Conservation (phyloP, 2,888 invertebrate species). For the Ochropacha duplaris region DNA sequence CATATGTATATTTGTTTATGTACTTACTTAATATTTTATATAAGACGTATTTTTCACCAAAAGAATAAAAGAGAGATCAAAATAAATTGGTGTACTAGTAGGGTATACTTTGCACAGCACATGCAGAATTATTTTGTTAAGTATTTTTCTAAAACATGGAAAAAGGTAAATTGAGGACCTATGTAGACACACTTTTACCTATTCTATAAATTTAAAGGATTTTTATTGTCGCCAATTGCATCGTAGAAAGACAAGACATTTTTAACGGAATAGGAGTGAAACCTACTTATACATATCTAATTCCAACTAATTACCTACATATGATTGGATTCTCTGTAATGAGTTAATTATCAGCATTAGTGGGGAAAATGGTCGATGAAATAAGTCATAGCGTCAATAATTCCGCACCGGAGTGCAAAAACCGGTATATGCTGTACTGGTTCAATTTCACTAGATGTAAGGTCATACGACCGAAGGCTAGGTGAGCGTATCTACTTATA, state of each 20-base stretch:
- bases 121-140: no score
- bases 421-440: conserved; percentile 54
- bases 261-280: background rate
- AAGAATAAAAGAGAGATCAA: no score
- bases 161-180: no score
- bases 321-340: background rate
- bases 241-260: background rate
- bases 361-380: conserved; percentile 23
- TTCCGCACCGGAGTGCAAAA: conserved; percentile 43
- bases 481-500: conserved; percentile 49
- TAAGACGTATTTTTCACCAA: no score
- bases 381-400: conserved; percentile 46
- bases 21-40: no score
- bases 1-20: no score
- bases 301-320: background rate
- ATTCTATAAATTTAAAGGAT: background rate
- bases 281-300: background rate
- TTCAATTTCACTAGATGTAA: conserved; percentile 78
- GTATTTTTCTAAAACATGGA: no score
- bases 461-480: conserved; percentile 75
- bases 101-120: no score
- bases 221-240: background rate
- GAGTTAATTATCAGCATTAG: background rate
- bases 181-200: background rate
- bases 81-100: no score